Percentiles rank a stretch among this genome's conserved stretches.
Conservation (phyloP, 1,140 invertebrate genomes). For the Drosophila albomicans region DNA sequence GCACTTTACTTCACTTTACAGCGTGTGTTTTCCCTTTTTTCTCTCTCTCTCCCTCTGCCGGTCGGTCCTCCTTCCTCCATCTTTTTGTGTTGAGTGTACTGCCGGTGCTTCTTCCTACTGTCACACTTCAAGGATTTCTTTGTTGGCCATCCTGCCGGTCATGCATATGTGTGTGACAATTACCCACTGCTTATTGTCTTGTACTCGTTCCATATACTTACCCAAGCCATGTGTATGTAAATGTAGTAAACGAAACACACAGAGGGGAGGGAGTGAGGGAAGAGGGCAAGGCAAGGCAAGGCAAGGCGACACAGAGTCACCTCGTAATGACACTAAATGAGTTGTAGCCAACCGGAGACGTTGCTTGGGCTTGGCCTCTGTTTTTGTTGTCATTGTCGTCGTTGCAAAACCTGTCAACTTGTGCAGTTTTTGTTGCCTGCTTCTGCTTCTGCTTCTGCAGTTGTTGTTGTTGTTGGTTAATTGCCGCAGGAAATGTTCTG, state of each 20-base stretch:
- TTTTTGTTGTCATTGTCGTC: constrained; percentile 56
- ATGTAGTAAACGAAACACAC: neutral
- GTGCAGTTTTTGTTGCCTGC: constrained; percentile 58
- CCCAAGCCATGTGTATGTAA: neutral
- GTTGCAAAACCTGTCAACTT: constrained; percentile 76
- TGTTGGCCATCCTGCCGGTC: constrained; percentile 74
- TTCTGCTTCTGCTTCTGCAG: neutral
- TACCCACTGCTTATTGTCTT: constrained; percentile 64
- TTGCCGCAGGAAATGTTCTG: constrained; percentile 79
- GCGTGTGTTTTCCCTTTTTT: constrained; percentile 38
- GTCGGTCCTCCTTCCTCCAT: neutral
- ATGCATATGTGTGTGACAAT: constrained; percentile 72
- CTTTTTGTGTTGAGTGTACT: constrained; percentile 26
- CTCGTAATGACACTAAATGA: constrained; percentile 79
- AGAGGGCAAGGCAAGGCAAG: neutral
- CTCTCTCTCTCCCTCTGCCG: neutral
- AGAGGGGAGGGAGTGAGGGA: neutral
- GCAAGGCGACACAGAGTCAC: neutral
- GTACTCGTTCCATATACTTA: constrained; percentile 4
- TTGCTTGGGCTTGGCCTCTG: constrained; percentile 54
- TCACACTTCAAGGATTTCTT: constrained; percentile 84
- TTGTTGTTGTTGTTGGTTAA: constrained; percentile 66
- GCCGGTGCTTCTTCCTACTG: constrained; percentile 72
- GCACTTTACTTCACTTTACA: constrained; percentile 65
- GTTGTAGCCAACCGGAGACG: constrained; percentile 67